Evolutionary conservation across 2,888 invertebrate species (phyloP), one percentile per base, ranked within the genome.

Genomic region (Cheilosia variabilis): DNA sequence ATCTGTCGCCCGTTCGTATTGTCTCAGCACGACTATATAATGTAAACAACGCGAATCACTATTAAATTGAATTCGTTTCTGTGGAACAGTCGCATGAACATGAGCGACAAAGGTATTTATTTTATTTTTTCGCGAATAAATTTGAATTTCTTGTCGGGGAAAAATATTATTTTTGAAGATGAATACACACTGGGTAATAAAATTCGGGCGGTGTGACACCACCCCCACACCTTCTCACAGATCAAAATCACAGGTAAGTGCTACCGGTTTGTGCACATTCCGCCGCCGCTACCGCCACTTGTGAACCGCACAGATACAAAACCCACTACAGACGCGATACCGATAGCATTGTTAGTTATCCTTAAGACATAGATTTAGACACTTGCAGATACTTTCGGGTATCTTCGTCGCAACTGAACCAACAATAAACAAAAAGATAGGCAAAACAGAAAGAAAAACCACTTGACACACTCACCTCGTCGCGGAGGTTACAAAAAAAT

Each of bases 401-500:
- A 69, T 77, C 37, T 69, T 69, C 62, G 5, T 13, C 52, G 37
- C 27, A 65, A 50, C 19, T 62, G 55, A 43, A 68, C 53, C 17
- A 17, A 22, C 22, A 17, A 37, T 41, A 15, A 47, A 41, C 19
- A 22, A 55, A 57, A 22, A 13, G 50, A 62, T 15, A 41, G 37
- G 31, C 53, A 62, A 34, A 6, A 7, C 13, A 47, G 27, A 27
- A 3, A 24, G 31, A 57, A 69, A 37, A 47, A 63, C 63, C 53
- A 47, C 24, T 60, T 62, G 50, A 81, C 80, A 81, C 76, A 77
- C 81, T 86, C 76, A 86, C 76, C 81, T 76, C 60, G 81, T 65
- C 71, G 80, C 80, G 69, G 80, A 80, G 69, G 75, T 84, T 84
- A 80, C 53, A 80, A 76, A 81, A 86, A 81, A 80, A 72, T 53